Evolutionary conservation across 2,888 invertebrate species (phyloP), one percentile per base, ranked within the genome.

Genomic region (Oligia fasciuncula): DNA sequence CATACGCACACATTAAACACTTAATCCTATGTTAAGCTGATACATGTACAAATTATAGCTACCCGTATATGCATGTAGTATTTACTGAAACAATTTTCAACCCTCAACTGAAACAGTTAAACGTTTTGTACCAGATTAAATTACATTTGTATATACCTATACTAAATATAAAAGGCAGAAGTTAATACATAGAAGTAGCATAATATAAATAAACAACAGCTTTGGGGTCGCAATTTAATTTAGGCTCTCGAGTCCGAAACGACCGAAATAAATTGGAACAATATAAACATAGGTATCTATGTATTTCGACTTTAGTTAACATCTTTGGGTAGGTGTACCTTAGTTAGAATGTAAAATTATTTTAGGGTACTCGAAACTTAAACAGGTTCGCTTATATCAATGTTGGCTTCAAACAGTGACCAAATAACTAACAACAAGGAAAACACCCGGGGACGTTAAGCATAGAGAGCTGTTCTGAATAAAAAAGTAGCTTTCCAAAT

Each of bases 401-500:
- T 77, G 73, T 72, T 69, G 63, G 43, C 49, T 63, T 70, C 73
- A 80, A 81, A 85, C 81, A 88, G 85, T 85, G 86, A 81, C 84
- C 84, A 87, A 89, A 90, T 84, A 85, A 84, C 90, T 87, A 91
- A 90, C 91, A 93, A 92, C 91, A 91, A 91, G 90, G 88, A 92
- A 92, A 92, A 92, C 89, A 91, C 89, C 76, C 89, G 88, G 91
- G 89, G 89, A 91, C 91, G 92, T 94, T 93, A 93, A 93, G 91
- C 93, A 94, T 92, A 92, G 91, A 92, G 90, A 91, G 90, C 91
- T 90, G 92, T 92, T 92, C 92, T 89, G 91, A 93, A 94, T 93
- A 93, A 95, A 95, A 95, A 94, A 94, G 94, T 93, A 93, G 93
- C 93, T 92, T 93, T 92, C 91, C 92, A 94, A 94, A 96, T 95